Evolutionary conservation across 1,140 invertebrate species (phyloP).

Genomic region (Drosophila cardini): DNA sequence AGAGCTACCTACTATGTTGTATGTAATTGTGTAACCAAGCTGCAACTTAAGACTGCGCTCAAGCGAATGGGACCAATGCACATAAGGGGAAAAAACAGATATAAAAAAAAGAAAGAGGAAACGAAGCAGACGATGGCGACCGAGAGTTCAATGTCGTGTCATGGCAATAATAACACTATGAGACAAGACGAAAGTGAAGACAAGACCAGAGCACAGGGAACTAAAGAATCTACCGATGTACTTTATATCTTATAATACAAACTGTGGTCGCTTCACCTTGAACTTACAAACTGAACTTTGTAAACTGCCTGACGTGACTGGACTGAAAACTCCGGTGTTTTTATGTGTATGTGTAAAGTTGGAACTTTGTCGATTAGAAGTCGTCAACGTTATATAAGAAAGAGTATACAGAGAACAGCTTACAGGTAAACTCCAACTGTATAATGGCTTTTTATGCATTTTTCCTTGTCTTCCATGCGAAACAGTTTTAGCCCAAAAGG

Average conservation of each 20-base stretch:
- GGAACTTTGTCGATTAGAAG: slow-evolving; percentile 56
- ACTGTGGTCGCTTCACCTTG: slow-evolving; percentile 72
- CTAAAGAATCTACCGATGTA: slow-evolving; percentile 8
- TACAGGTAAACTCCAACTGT: slow-evolving; percentile 49
- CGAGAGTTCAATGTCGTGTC: slow-evolving; percentile 27
- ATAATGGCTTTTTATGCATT: slow-evolving; percentile 26
- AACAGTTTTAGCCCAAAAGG: slow-evolving; percentile 37
- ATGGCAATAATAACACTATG: slow-evolving; percentile 56
- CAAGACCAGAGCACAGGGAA: slow-evolving; percentile 5
- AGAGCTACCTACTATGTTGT: slow-evolving; percentile 17
- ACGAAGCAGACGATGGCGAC: slow-evolving; percentile 45
- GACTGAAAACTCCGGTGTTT: slow-evolving; percentile 33
- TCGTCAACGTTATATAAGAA: slow-evolving; percentile 9
- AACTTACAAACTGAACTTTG: slow-evolving; percentile 78
- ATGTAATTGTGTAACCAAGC: slow-evolving; percentile 69
- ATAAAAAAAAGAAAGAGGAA: slow-evolving; percentile 49
- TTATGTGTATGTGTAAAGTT: slow-evolving; percentile 43
- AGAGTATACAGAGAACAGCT: slow-evolving; percentile 18
- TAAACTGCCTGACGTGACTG: slow-evolving; percentile 50
- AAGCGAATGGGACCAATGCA: slow-evolving; percentile 70
- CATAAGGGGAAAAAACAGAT: slow-evolving; percentile 36
- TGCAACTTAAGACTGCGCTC: slow-evolving; percentile 64
- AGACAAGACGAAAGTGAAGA: slow-evolving; percentile 30
- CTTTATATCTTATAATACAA: slow-evolving; percentile 33
- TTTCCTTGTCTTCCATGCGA: not conserved